Base-by-base conservation (phyloP, 2,113 vertebrate species). In the Caracal caracal region DNA sequence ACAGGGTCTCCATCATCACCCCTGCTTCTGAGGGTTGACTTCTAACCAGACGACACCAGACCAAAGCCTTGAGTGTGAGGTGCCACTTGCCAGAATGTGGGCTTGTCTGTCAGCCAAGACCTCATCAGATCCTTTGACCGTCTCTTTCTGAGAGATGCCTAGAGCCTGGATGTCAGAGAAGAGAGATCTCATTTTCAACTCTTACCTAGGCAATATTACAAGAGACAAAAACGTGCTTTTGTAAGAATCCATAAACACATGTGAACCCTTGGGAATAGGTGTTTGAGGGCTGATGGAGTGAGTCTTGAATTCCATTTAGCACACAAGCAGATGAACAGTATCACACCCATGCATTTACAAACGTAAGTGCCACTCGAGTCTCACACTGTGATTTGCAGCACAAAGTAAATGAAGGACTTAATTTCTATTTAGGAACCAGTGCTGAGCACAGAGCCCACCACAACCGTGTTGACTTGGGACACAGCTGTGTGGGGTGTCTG, bases 131-230 rank as follows among this genome's bases (percentile, higher is more conserved):
- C 43, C 68, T 92, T 53, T 87, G 80, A 76, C 89, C 47, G 37
- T 61, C 12, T 19, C 0, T 51, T 79, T 91, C n/a, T 40, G 49
- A 90, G 56, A 86, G 63, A 79, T 19, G 17, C 33, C 81, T 71
- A 90, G 93, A 96, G 37, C 30, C 10, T 59, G 51, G 17, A 75
- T 95, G 43, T 65, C 0, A 13, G 83, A 80, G 87, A 96, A 89
- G 92, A 49, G 68, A 96, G 79, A 95, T 81, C 53, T 96, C 22
- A 75, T 93, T 92, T 97, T 68, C 91, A 88, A 92, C 91, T 88
- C 83, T 76, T 95, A 66, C 92, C 88, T 84, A 81, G 88, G 56
- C 71, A 71, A 19, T 87, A 95, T 91, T 73, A 70, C 73, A 96
- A 89, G 95, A 94, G 76, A 96, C 79, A 4, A 87, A 93, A 96